Evolutionary conservation across 2,888 invertebrate genomes (phyloP).

Genomic region (Nebria salina): DNA sequence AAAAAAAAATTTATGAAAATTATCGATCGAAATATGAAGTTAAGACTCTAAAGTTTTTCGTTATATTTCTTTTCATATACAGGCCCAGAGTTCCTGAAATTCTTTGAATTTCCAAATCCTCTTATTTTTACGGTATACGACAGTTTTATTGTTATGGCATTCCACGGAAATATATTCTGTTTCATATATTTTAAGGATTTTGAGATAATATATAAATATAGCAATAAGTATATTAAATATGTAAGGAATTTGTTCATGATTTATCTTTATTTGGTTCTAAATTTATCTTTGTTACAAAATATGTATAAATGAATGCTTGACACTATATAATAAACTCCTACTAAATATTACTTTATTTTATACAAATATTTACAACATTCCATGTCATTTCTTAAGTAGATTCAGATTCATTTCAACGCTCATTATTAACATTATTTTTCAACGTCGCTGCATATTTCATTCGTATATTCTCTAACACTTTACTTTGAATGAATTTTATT

Average conservation of each 20-base stretch:
- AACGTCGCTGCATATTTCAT: too few relatives aligned
- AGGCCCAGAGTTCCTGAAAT: not conserved
- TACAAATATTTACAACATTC: too few relatives aligned
- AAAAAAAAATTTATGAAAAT: not conserved
- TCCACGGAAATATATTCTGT: not conserved
- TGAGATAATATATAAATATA: not conserved
- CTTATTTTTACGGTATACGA: not conserved
- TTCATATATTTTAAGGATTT: not conserved
- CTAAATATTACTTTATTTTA: too few relatives aligned
- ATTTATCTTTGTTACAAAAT: not conserved
- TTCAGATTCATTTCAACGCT: too few relatives aligned
- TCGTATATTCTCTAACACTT: too few relatives aligned
- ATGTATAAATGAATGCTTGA: not conserved
- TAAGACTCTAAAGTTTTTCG: not conserved
- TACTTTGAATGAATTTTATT: too few relatives aligned
- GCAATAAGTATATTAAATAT: not conserved
- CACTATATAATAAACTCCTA: too few relatives aligned
- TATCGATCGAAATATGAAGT: conserved; percentile 6
- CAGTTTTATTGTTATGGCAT: not conserved
- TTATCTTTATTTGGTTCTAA: not conserved
- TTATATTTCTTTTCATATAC: not conserved
- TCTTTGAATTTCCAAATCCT: not conserved
- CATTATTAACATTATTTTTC: too few relatives aligned
- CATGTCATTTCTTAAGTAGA: too few relatives aligned
- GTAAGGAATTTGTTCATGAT: not conserved